These are phyloP conservation scores for Hassar affinis DNA, from an alignment of 2,113 vertebrate species.

Conservation along the genomic window DNA sequence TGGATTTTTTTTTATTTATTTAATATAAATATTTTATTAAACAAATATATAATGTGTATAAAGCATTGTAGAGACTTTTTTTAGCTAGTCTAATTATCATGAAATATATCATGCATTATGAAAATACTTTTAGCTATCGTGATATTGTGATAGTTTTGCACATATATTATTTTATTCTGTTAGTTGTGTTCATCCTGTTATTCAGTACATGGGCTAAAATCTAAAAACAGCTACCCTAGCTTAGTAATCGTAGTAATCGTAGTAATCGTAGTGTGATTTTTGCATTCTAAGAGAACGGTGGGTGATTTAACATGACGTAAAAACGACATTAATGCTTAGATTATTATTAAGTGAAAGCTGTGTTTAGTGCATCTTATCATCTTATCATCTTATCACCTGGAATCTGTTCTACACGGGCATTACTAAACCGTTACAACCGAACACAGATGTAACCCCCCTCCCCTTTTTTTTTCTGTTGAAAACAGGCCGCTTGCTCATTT, in stretches of 20 bases:
- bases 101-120: neutral
- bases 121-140: neutral
- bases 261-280: no score
- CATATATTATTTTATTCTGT: neutral
- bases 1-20: neutral
- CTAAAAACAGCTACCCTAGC: neutral
- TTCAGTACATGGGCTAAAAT: neutral
- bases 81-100: neutral
- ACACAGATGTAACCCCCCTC: neutral
- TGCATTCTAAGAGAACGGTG: no score
- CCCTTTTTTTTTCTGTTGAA: neutral
- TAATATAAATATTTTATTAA: neutral
- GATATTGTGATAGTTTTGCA: neutral
- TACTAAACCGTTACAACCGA: neutral
- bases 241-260: neutral
- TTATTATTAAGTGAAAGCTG: slow-evolving; percentile 3
- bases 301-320: no score
- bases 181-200: neutral
- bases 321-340: neutral
- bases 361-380: slow-evolving; percentile 22
- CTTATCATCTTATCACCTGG: neutral
- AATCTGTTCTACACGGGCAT: neutral
- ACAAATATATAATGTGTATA: neutral
- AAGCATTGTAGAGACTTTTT: neutral
- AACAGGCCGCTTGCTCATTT: neutral